Evolutionary conservation across 2,113 vertebrate genomes (phyloP).

Genomic region (Struthidea cinerea): DNA sequence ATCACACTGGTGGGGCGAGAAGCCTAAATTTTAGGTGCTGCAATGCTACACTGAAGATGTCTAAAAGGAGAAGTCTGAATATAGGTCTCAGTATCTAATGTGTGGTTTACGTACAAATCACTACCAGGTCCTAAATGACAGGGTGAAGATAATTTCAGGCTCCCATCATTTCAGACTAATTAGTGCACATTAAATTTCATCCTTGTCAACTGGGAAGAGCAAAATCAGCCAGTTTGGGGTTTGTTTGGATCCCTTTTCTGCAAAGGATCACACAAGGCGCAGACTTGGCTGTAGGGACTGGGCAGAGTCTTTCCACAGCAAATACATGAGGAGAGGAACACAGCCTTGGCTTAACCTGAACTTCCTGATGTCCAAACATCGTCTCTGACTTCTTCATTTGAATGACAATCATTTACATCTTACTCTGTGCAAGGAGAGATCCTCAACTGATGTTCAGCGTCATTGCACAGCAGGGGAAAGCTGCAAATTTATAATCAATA

Average conservation of each 20-base stretch:
- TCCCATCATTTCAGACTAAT: background rate
- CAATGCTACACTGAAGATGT: background rate
- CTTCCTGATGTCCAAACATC: background rate
- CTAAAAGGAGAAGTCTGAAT: conserved; percentile 29
- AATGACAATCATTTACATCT: background rate
- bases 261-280: background rate
- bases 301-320: background rate
- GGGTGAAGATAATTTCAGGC: conserved; percentile 8
- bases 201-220: background rate
- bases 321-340: background rate
- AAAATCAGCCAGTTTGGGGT: background rate
- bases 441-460: background rate
- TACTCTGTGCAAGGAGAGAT: background rate
- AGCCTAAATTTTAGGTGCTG: conserved; percentile 16
- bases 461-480: background rate
- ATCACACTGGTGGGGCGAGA: background rate
- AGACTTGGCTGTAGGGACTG: background rate
- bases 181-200: background rate
- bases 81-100: background rate
- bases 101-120: background rate
- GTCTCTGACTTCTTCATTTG: background rate
- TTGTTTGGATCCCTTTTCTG: background rate
- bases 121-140: conserved; percentile 4
- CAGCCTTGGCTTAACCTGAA: background rate
- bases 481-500: background rate